These are phyloP conservation scores for Nephrotoma guestfalica DNA, from an alignment of 2,888 invertebrate genomes.

Conservation along the genomic window DNA sequence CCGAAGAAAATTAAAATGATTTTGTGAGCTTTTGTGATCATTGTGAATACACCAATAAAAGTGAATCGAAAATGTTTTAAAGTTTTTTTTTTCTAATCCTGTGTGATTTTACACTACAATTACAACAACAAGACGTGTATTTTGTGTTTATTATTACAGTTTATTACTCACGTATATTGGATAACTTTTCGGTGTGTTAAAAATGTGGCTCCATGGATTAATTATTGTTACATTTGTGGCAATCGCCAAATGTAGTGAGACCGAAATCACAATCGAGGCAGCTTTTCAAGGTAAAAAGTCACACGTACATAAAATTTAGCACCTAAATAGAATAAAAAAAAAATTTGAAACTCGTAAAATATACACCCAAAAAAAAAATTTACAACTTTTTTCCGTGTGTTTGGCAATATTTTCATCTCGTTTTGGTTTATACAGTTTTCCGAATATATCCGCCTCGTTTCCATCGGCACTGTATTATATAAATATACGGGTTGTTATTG, in stretches of 20 bases:
- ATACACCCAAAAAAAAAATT: background rate
- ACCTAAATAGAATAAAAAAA: no score
- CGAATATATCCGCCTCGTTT: background rate
- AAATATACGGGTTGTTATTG: background rate
- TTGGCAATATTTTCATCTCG: background rate
- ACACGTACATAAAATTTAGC: background rate
- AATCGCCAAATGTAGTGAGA: slow-evolving; percentile 25
- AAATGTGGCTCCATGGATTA: slow-evolving; percentile 26
- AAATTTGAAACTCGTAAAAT: background rate
- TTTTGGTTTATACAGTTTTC: background rate
- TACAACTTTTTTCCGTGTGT: background rate
- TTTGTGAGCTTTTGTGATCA: background rate
- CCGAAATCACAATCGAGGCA: slow-evolving; percentile 36
- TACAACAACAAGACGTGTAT: background rate
- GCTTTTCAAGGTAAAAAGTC: slow-evolving; percentile 41
- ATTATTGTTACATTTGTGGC: slow-evolving; percentile 24
- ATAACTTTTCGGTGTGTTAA: slow-evolving; percentile 5
- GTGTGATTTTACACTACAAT: background rate
- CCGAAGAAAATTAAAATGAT: background rate
- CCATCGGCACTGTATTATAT: background rate
- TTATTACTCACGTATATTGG: background rate
- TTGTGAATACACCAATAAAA: background rate
- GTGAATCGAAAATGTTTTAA: background rate
- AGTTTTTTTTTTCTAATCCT: background rate
- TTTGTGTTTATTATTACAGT: background rate